These are phyloP conservation scores for Metaphire vulgaris DNA, from an alignment of 1,140 invertebrate genomes.

Conservation along the genomic window DNA sequence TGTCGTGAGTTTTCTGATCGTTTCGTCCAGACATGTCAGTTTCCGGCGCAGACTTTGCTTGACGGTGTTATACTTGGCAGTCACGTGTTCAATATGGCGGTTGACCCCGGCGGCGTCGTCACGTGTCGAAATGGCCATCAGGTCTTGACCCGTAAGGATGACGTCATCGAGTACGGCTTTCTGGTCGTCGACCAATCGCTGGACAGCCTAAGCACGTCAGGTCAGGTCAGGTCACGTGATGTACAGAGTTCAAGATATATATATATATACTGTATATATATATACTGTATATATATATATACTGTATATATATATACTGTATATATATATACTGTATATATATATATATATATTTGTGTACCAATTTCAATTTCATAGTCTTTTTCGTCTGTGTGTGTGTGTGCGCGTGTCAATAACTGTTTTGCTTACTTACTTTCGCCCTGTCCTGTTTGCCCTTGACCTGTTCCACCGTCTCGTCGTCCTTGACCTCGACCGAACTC, in stretches of 20 bases:
- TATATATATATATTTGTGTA: too few species aligned
- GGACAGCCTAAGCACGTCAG: constrained; percentile 37
- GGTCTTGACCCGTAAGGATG: constrained; percentile 85
- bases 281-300: too few species aligned
- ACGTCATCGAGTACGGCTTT: constrained; percentile 93
- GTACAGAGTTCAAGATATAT: not conserved
- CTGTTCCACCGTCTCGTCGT: constrained; percentile 75
- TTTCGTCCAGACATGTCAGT: constrained; percentile 80
- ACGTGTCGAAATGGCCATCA: constrained; percentile 79
- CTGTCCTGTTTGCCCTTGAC: constrained; percentile 89
- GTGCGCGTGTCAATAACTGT: too few species aligned
- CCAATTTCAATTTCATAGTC: too few species aligned
- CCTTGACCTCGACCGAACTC: constrained; percentile 68
- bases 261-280: too few species aligned
- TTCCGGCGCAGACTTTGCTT: constrained; percentile 71
- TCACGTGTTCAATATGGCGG: constrained; percentile 78
- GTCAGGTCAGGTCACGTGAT: too few species aligned
- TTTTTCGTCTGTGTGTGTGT: too few species aligned
- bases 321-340: too few species aligned
- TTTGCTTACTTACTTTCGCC: constrained; percentile 70
- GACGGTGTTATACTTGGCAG: constrained; percentile 77
- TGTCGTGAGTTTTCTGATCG: constrained; percentile 62
- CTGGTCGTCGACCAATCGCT: constrained; percentile 87
- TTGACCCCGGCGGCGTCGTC: constrained; percentile 83
- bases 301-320: too few species aligned